These are phyloP conservation scores for Ictalurus punctatus DNA, from an alignment of 2,113 vertebrate species.

Conservation along the genomic window DNA sequence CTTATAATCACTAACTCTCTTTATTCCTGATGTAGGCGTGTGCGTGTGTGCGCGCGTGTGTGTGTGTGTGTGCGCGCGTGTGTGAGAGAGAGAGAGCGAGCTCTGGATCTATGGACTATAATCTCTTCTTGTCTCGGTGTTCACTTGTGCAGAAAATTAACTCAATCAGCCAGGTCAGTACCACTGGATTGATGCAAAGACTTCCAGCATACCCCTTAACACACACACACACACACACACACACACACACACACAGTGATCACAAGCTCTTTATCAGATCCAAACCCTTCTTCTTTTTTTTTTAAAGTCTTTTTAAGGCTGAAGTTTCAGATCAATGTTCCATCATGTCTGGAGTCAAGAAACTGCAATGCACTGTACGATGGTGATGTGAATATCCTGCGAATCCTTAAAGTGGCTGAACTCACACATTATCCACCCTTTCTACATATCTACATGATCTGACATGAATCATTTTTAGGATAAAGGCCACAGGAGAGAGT, in stretches of 20 bases:
- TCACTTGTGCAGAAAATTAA: conserved; percentile 75
- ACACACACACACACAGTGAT: conserved; percentile 14
- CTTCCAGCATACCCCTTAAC: background rate
- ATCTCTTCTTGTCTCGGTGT: conserved; percentile 62
- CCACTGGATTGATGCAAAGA: conserved; percentile 48
- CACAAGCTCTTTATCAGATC: conserved; percentile 21
- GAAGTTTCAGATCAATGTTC: background rate
- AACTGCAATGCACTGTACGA: background rate
- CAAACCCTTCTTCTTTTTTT: background rate
- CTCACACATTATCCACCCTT: background rate
- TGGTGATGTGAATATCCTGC: background rate
- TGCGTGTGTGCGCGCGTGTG: too few relatives aligned
- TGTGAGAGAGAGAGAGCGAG: background rate
- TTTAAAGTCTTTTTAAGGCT: conserved; percentile 10
- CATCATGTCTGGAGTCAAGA: background rate
- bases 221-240: conserved; percentile 3
- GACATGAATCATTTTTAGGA: conserved; percentile 7
- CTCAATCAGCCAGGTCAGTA: conserved; percentile 55
- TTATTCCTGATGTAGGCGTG: conserved; percentile 18
- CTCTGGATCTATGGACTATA: conserved; percentile 42
- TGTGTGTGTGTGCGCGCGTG: background rate
- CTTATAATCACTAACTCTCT: conserved; percentile 12
- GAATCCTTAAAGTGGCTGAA: background rate
- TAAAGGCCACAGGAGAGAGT: background rate
- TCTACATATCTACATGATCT: background rate